Evolutionary conservation across 35 echinoderm and acorn worm species (phyloP).

Genomic region (Diadema setosum): DNA sequence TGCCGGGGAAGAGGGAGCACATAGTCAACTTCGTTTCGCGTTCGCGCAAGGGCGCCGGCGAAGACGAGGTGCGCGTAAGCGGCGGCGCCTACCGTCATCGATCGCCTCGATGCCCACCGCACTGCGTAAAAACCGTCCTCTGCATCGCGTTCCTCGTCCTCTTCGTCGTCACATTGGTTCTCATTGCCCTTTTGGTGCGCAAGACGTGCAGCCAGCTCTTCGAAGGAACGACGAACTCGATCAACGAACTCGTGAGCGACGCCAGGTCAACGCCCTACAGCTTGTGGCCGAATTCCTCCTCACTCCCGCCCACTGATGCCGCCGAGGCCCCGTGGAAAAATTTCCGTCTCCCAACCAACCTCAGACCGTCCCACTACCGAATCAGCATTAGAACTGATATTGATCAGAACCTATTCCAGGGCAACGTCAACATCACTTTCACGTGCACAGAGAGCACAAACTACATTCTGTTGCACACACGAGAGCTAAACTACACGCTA

Average conservation of each 20-base stretch:
- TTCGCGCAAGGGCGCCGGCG: not conserved
- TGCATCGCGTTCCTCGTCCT: slow-evolving; percentile 24
- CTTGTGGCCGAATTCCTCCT: not conserved
- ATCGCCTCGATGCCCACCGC: not conserved
- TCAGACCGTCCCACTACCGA: slow-evolving; percentile 52
- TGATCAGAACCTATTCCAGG: slow-evolving; percentile 42
- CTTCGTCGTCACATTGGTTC: slow-evolving; percentile 18
- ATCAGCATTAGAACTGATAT: slow-evolving; percentile 48
- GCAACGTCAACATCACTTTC: slow-evolving; percentile 53
- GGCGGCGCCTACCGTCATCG: not conserved
- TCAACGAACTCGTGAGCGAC: not conserved
- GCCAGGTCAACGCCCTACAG: not conserved
- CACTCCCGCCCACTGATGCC: not conserved
- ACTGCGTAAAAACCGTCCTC: not conserved
- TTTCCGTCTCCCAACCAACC: slow-evolving; percentile 51
- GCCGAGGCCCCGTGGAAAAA: not conserved
- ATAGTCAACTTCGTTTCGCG: slow-evolving; percentile 11
- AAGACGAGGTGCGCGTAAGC: not conserved
- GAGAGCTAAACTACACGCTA: slow-evolving; percentile 6
- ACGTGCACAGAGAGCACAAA: slow-evolving; percentile 29
- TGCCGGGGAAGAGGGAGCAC: not conserved
- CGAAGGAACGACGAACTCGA: not conserved
- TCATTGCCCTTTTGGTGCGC: slow-evolving; percentile 47
- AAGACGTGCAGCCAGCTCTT: not conserved
- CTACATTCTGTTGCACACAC: slow-evolving; percentile 55